Percentiles rank a stretch among this genome's conserved stretches.
Evolutionary conservation across 2,797 vertebrate genomes (phyloP).

Genomic region (Sardinella longiceps): DNA sequence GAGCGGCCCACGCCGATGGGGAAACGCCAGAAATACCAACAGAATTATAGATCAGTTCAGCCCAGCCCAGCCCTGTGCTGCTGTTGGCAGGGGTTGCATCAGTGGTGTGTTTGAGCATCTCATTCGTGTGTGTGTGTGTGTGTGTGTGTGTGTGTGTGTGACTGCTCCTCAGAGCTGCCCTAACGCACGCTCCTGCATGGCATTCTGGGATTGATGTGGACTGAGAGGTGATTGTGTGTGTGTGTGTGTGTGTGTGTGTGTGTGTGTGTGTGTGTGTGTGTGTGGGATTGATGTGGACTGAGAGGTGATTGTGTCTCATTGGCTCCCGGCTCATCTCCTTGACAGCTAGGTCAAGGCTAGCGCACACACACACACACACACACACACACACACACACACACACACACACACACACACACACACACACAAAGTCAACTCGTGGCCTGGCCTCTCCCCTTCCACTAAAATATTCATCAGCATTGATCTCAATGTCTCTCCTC

Average conservation of each 20-base stretch:
- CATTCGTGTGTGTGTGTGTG: neutral
- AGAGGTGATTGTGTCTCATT: neutral
- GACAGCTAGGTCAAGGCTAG: neutral
- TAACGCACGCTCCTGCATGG: conserved; percentile 11
- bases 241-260: no score
- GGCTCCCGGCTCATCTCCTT: conserved; percentile 5
- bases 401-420: neutral
- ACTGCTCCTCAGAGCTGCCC: neutral
- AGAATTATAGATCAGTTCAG: neutral
- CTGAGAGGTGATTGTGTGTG: neutral
- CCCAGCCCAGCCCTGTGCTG: neutral
- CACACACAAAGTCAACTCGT: conserved; percentile 48
- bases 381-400: neutral
- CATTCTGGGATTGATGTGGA: conserved; percentile 20
- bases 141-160: neutral
- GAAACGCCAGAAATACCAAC: neutral
- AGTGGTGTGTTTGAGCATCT: neutral
- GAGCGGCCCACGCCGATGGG: neutral
- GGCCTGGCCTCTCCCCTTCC: conserved; percentile 47
- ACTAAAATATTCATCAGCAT: conserved; percentile 77
- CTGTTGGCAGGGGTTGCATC: neutral
- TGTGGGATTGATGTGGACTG: conserved; percentile 14
- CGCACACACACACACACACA: neutral
- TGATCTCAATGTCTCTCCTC: conserved; percentile 58
- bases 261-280: no score